A percentile compares a stretch with the other conserved stretches of the same genome.
phyloP scores from a whole-genome alignment of 2,888 invertebrate genomes.

The Conus canariensis region DNA sequence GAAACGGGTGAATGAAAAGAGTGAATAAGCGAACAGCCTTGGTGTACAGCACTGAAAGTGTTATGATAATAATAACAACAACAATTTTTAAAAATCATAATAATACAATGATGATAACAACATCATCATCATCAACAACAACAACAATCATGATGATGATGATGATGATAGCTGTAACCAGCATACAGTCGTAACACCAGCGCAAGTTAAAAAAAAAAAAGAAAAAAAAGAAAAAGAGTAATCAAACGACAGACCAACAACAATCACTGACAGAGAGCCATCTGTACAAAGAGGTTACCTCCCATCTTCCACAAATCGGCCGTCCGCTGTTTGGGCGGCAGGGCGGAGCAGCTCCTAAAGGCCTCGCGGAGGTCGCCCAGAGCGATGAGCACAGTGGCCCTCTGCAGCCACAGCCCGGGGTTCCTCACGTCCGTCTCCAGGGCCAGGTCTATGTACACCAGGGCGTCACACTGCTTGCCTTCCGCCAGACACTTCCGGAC shows the following conservation, averaged over 20 bases:
- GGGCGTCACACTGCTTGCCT: slow-evolving; percentile 42
- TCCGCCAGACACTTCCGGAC: background rate
- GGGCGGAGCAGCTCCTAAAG: slow-evolving; percentile 54
- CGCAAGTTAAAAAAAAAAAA: background rate
- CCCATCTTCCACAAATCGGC: slow-evolving; percentile 71
- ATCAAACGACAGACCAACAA: background rate
- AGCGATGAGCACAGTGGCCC: slow-evolving; percentile 53
- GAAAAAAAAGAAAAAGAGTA: background rate
- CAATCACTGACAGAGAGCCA: background rate
- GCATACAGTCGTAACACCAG: too few relatives aligned
- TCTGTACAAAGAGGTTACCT: slow-evolving; percentile 54
- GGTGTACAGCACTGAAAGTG: too few relatives aligned
- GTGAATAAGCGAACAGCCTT: too few relatives aligned
- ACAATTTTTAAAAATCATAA: too few relatives aligned
- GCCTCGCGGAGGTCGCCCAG: slow-evolving; percentile 56
- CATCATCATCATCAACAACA: too few relatives aligned
- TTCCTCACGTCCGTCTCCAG: slow-evolving; percentile 54
- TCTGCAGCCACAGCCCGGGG: slow-evolving; percentile 54
- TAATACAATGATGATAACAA: too few relatives aligned
- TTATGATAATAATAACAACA: too few relatives aligned
- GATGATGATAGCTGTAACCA: too few relatives aligned
- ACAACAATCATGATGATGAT: too few relatives aligned
- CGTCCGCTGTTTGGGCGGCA: slow-evolving; percentile 54
- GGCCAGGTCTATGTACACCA: slow-evolving; percentile 44
- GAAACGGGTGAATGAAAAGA: too few relatives aligned